Evolutionary conservation across 2,888 invertebrate species (phyloP).

Genomic region (Itoplectis maculator): DNA sequence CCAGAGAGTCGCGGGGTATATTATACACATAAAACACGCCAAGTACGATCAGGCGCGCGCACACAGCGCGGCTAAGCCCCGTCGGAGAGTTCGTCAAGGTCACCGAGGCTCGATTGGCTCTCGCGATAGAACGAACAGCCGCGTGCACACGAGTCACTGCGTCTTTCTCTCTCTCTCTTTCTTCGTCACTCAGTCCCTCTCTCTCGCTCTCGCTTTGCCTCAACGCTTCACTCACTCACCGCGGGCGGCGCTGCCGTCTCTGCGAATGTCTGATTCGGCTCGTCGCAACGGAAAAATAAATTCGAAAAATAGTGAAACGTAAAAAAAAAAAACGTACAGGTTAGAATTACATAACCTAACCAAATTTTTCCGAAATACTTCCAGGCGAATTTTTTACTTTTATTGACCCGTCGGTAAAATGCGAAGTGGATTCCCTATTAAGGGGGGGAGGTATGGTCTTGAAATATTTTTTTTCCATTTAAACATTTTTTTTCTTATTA

Average conservation of each 20-base stretch:
- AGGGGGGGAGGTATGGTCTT: too few relatives aligned
- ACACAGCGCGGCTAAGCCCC: not conserved
- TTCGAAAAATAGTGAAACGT: too few relatives aligned
- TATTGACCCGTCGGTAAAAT: too few relatives aligned
- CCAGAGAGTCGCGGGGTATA: not conserved
- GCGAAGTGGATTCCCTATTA: too few relatives aligned
- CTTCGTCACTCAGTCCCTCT: too few relatives aligned
- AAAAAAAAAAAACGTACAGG: too few relatives aligned
- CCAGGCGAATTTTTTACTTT: too few relatives aligned
- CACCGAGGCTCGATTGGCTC: conserved; percentile 76
- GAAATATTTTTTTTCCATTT: too few relatives aligned
- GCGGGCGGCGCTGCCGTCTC: not conserved
- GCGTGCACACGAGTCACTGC: conserved; percentile 47
- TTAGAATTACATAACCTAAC: not conserved
- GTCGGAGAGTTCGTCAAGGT: conserved; percentile 74
- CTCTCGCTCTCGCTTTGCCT: conserved; percentile 48
- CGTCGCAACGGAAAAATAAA: too few relatives aligned
- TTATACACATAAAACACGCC: not conserved
- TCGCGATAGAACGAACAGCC: conserved; percentile 73
- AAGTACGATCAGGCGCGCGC: conserved; percentile 29
- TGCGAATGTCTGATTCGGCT: not conserved
- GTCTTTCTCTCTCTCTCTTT: too few relatives aligned
- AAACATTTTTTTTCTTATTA: too few relatives aligned
- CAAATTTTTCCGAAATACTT: too few relatives aligned
- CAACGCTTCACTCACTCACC: conserved; percentile 35